A percentile compares a stretch with the other conserved stretches of the same genome.
These are phyloP conservation scores for Stylophora pistillata DNA, from an alignment of 64 coral and sea anemone genomes.

Conservation along the genomic window DNA sequence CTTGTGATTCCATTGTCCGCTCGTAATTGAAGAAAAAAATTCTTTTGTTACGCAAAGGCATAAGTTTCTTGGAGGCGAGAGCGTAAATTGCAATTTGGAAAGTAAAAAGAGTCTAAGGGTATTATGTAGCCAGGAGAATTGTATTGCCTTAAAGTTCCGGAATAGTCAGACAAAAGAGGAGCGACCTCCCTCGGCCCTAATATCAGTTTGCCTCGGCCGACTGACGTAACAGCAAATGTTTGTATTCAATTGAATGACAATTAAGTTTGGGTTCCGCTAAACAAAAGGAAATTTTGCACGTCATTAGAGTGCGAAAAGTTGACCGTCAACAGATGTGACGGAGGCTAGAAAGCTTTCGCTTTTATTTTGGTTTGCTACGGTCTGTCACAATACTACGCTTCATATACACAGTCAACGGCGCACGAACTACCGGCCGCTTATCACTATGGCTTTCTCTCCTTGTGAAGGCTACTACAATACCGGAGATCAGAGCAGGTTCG, in stretches of 20 bases:
- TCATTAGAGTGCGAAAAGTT: constrained; percentile 33
- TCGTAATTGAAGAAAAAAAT: not conserved
- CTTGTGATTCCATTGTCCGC: constrained; percentile 9
- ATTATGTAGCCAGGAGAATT: too few relatives aligned
- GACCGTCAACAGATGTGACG: constrained; percentile 48
- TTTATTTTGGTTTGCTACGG: constrained; percentile 8
- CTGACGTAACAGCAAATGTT: constrained; percentile 32
- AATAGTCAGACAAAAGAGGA: not conserved
- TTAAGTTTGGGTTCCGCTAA: not conserved
- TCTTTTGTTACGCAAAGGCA: constrained; percentile 14
- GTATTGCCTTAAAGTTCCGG: not conserved
- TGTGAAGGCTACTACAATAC: not conserved
- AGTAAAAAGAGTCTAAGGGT: not conserved
- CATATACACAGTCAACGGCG: not conserved
- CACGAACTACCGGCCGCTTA: not conserved
- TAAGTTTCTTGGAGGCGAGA: not conserved
- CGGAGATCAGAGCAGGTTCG: constrained; percentile 35
- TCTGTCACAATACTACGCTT: not conserved
- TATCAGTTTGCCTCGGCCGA: not conserved
- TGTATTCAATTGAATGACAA: constrained; percentile 39
- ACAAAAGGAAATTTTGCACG: constrained; percentile 38
- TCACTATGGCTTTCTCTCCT: constrained; percentile 22
- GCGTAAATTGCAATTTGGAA: not conserved
- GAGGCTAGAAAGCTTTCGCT: not conserved
- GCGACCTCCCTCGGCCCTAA: not conserved